Base-by-base conservation (phyloP, 2,888 invertebrate genomes). In the Andrena camellia region DNA sequence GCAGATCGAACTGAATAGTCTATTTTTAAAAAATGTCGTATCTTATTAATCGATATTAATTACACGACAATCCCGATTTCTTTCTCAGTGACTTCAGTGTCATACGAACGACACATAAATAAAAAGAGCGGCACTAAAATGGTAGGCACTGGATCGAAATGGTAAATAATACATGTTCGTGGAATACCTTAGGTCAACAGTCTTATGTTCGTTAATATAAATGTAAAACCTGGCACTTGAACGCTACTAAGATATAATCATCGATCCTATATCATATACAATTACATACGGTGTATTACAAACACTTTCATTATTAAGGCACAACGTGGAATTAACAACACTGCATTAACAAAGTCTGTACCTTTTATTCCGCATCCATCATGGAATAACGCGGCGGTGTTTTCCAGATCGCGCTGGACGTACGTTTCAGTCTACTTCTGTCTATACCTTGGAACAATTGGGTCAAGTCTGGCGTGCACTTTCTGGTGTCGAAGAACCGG, bases 351-450 rank as follows among this genome's bases (percentile, higher is more conserved):
- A 48, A 73, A 70, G 3, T 54, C 48, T 26, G 23, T 64, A 71
- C 54, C 59, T 66, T 57, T 54, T 60, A 81, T 31, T 85, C 72
- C 3, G 33, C 0, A 62, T 90, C 86, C 91, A 96, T 93, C 90
- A 95, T 94, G 2, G 96, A 95, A 91, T 95, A 96, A 60, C 96
- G 94, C 1, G 97, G 97, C 63, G 97, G 97, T 10, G 96, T 96
- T 86, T 96, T 95, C 97, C 97, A 97, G 72, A 96, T 95, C 59
- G 96, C 97, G 89, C 97, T 97, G 0, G 97, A 97, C 54, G 97
- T 97, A 59, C 97, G 95, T 92, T 96, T 96, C 89, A 97, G 94
- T 57, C 95, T 95, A 64, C 94, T 94, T 67, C 96, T 95, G 93
- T 96, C 96, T 85, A 97, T 96, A 81, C 94, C 94, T 52, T 96